Conservation (phyloP, 2,888 invertebrate genomes). For the Leuctra nigra region DNA sequence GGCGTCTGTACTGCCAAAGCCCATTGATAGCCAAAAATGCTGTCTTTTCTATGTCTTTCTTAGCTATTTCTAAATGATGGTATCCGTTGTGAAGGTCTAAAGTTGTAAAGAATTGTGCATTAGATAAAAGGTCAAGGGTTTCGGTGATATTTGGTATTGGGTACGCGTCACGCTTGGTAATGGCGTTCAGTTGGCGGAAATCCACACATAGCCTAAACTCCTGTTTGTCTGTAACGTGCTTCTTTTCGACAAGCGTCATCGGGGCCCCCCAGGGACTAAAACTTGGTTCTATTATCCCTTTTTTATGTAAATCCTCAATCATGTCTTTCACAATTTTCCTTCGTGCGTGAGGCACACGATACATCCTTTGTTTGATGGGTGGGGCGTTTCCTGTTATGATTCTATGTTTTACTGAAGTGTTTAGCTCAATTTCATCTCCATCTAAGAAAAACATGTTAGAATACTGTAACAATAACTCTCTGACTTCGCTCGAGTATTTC, state of each 20-base stretch:
- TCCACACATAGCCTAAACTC: not conserved
- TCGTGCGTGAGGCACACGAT: not conserved
- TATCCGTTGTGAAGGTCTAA: constrained; percentile 27
- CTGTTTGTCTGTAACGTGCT: not conserved
- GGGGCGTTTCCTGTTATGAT: not conserved
- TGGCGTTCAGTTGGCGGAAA: constrained; percentile 23
- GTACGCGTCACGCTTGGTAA: constrained; percentile 21
- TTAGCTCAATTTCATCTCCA: too few relatives aligned
- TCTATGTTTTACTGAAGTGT: too few relatives aligned
- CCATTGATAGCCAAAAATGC: constrained; percentile 27
- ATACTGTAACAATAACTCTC: too few relatives aligned
- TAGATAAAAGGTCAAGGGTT: constrained; percentile 28
- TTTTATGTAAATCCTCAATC: not conserved
- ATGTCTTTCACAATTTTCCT: not conserved
- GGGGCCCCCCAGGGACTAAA: not conserved
- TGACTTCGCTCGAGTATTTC: too few relatives aligned
- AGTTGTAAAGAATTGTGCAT: constrained; percentile 24
- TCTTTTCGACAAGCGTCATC: not conserved
- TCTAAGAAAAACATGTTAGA: too few relatives aligned
- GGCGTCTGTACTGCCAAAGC: constrained; percentile 24
- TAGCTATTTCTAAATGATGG: constrained; percentile 25
- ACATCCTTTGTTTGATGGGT: not conserved
- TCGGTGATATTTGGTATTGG: constrained; percentile 25
- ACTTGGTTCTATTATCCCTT: not conserved
- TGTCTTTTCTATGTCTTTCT: constrained; percentile 24